Base-by-base conservation (phyloP, 2,113 vertebrate genomes). In the Hepsetus odoe region DNA sequence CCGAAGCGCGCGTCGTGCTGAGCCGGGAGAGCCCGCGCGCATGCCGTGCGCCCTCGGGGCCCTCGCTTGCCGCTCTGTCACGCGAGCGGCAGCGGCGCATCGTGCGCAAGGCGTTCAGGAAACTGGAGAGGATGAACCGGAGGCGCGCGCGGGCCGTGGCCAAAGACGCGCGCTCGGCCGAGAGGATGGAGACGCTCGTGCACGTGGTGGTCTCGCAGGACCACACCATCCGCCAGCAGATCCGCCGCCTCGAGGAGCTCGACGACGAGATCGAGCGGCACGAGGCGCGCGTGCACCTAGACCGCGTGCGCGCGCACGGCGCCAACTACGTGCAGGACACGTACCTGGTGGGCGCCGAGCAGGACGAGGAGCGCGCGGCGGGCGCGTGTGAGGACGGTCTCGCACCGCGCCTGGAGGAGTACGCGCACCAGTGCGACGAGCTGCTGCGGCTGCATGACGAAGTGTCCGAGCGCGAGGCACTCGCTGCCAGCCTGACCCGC, bases 291-390 rank as follows among this genome's bases (percentile, higher is more conserved):
- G 92, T 95, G 77, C 96, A 98, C 80, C 85, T 92, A 42, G 96
- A 97, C 84, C 92, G 96, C 77, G 93, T 96, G 84, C 91, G 92
- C 84, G 90, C 90, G 18, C 95, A 96, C 72, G 97, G 96, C 6
- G 88, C 92, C 28, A 97, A 98, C 87, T 99, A 98, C 68, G 95
- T 99, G 53, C 97, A 98, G 88, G 95, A 99, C 87, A 96, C 96
- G 1, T 98, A 99, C 88, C 79, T 97, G 86, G 87, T 94, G 70
- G 95, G 91, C 51, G 6, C 51, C 51, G 51, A 55, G 8, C 51
- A 55, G 51, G 51, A 55, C 51, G 51, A 22, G 11, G 51, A 8
- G 51, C 22, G 51, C 22, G 51, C 22, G 51, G 28, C 20, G 12
- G 49, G 32, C 58, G 51, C n/a, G 22, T 10, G n/a, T 22, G 8